Conservation (phyloP, 2,797 vertebrate species). For the Onychomys arenicola region DNA sequence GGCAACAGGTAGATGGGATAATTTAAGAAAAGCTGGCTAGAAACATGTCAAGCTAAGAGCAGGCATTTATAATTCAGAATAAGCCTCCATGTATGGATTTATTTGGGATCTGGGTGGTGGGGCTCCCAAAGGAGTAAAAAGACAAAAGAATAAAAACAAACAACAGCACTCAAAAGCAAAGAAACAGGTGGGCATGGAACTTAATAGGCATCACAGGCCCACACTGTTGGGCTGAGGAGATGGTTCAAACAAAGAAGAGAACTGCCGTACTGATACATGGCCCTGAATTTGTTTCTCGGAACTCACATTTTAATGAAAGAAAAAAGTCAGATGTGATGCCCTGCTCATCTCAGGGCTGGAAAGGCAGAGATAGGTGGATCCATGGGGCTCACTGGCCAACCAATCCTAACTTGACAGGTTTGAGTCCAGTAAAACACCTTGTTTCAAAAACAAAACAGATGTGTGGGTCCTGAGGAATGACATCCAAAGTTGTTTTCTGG, state of each 20-base stretch:
- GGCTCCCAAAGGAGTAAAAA: too few species aligned
- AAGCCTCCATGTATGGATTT: too few species aligned
- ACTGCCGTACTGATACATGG: too few species aligned
- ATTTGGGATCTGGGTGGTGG: too few species aligned
- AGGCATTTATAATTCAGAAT: too few species aligned
- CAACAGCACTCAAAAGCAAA: neutral
- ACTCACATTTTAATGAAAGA: neutral
- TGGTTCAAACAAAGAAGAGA: neutral
- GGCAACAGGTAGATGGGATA: too few species aligned
- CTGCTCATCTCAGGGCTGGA: neutral
- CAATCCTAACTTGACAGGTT: neutral
- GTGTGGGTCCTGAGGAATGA: neutral
- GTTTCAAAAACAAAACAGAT: neutral
- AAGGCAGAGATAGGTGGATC: neutral
- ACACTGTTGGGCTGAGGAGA: neutral
- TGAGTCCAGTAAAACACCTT: neutral
- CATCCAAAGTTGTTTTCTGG: neutral
- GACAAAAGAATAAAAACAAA: too few species aligned
- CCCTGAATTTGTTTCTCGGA: neutral
- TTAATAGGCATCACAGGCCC: neutral
- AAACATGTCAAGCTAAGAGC: too few species aligned
- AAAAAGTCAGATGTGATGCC: neutral
- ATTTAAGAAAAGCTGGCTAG: too few species aligned
- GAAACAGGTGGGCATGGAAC: neutral
- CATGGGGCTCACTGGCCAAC: neutral